Evolutionary conservation across 2,113 vertebrate species (phyloP).

Genomic region (Tenebrosternarchus preto): DNA sequence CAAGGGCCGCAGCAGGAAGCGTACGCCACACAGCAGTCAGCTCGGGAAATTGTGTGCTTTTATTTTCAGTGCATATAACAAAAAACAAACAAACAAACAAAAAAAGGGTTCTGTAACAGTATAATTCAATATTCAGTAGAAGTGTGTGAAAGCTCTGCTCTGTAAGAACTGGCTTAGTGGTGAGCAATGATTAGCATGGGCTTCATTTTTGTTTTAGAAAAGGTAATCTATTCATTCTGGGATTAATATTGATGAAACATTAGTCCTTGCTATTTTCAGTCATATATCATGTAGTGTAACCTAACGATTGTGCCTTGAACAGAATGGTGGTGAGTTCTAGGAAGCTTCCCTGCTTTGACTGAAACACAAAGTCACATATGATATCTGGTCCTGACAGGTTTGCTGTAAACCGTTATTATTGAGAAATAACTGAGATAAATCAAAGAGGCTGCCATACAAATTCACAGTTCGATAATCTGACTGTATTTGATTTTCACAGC

Average conservation of each 20-base stretch:
- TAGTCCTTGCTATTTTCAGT: neutral
- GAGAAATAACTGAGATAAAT: neutral
- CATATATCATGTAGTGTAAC: neutral
- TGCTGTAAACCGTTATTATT: neutral
- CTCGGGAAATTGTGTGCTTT: conserved; percentile 79
- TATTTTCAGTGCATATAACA: conserved; percentile 79
- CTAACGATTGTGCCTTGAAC: neutral
- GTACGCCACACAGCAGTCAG: neutral
- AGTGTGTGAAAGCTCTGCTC: neutral
- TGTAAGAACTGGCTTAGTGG: neutral
- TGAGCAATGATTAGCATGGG: neutral
- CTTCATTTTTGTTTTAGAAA: neutral
- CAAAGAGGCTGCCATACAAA: neutral
- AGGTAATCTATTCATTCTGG: neutral
- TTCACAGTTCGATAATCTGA: neutral
- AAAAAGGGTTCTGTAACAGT: conserved; percentile 52
- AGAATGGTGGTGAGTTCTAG: neutral
- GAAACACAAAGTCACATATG: neutral
- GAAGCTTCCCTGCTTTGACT: neutral
- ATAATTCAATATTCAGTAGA: conserved; percentile 27
- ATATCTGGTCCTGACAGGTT: neutral
- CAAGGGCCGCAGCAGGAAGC: neutral
- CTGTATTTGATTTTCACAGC: no score
- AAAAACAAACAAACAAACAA: conserved; percentile 59
- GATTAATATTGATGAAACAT: conserved; percentile 21